Percentiles rank a stretch among this genome's conserved stretches.
Evolutionary conservation across 2,888 invertebrate species (phyloP).

Genomic region (Bombylius discolor): DNA sequence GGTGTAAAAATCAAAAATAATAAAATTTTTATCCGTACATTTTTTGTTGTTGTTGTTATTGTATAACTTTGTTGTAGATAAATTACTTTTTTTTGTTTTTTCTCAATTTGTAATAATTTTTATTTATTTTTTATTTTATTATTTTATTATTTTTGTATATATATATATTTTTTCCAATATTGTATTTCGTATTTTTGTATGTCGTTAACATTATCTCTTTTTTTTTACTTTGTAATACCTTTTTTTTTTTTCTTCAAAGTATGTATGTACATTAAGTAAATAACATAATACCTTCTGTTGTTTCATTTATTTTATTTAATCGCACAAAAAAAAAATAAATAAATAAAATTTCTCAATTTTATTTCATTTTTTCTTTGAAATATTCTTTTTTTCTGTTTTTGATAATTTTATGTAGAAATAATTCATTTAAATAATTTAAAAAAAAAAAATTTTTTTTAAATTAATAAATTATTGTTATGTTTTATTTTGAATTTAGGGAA

Average conservation of each 20-base stretch:
- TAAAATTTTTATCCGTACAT: no score
- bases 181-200: no score
- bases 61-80: neutral
- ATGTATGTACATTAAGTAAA: no score
- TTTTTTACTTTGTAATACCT: no score
- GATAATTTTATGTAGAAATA: neutral
- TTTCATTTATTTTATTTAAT: no score
- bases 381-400: neutral
- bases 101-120: neutral
- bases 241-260: no score
- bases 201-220: no score
- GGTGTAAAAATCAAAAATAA: constrained; percentile 8
- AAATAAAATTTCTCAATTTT: no score
- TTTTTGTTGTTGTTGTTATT: neutral
- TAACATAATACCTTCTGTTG: no score
- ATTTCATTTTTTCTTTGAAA: neutral
- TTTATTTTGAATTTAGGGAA: constrained; percentile 9
- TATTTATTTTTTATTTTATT: neutral
- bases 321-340: no score
- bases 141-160: no score
- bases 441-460: neutral
- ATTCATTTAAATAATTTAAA: no score
- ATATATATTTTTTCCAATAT: neutral
- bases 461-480: neutral
- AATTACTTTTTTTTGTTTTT: neutral